Evolutionary conservation across 2,113 vertebrate species (phyloP).

Genomic region (Gobio gobio): DNA sequence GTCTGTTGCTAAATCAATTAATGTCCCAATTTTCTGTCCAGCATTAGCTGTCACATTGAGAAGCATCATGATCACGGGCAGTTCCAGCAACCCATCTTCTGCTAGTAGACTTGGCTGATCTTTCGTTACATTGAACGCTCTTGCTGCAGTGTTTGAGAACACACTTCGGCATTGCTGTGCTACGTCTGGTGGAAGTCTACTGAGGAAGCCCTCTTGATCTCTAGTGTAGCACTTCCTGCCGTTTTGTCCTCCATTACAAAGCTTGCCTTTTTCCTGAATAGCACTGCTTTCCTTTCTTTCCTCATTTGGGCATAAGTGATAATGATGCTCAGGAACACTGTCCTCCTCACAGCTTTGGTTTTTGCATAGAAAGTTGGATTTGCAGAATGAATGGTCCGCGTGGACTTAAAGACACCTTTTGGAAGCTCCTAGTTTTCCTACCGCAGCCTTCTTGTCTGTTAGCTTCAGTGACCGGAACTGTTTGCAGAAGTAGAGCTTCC

Average conservation of each 20-base stretch:
- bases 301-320: constrained; percentile 6
- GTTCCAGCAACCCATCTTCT: constrained; percentile 20
- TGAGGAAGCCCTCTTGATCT: constrained; percentile 28
- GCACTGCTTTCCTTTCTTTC: not conserved
- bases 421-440: constrained; percentile 30
- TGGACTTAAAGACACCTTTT: constrained; percentile 30
- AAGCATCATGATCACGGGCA: constrained; percentile 53
- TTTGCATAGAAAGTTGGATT: not conserved
- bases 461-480: not conserved
- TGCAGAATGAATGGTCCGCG: not conserved
- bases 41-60: constrained; percentile 42
- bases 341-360: not conserved
- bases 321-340: constrained; percentile 11
- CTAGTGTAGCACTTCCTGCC: not conserved
- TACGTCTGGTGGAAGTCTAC: constrained; percentile 15
- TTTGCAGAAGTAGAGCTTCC: constrained; percentile 23
- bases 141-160: constrained; percentile 36
- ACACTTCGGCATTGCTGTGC: constrained; percentile 30
- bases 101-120: not conserved
- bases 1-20: constrained; percentile 48
- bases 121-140: not conserved
- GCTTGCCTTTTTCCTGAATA: not conserved
- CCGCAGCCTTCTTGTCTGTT: not conserved
- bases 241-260: not conserved
- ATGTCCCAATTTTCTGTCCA: not conserved